Base-by-base conservation (phyloP, 1,140 invertebrate genomes). In the Scylla paramamosain region DNA sequence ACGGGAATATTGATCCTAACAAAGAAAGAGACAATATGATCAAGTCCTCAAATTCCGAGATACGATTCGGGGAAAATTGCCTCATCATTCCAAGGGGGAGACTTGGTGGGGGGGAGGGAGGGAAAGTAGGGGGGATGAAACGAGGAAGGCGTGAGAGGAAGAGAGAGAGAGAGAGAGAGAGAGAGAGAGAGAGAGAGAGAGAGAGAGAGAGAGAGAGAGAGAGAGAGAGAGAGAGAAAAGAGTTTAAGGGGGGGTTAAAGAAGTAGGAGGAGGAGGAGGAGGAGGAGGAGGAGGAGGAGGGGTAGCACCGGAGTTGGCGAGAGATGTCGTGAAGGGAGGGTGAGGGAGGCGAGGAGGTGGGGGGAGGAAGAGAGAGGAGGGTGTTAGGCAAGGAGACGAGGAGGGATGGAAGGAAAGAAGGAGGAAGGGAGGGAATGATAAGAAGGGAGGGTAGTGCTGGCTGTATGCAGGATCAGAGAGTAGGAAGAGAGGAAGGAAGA, bases 1-100 rank as follows among this genome's bases (percentile, higher is more conserved):
- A 95, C 91, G 59, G 52, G 83, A 93, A 95, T 95, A 95, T 95
- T 95, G 94, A 95, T 95, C 94, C 91, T 83, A 67, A 93, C 91
- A 93, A 92, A 95, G 94, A 93, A 92, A 91, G 94, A 95, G 94
- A 95, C 94, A 92, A 91, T 92, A 95, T 95, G 94, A 95, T 95
- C 94, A 95, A 95, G 94, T 88, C 89, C 86, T 95, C 94, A 95
- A 95, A 95, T 95, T 95, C 84, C 91, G 91, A 89, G 91, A 95
- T 95, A 95, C 91, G 94, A 95, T 92, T 95, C 94, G 48, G 91
- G 84, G 83, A 95, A 95, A 95, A 95, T 95, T 95, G 91, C 94
- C 94, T 88, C 94, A 95, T 95, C 94, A 95, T 95, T 95, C 94
- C 83, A 95, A 93, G 83, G 91, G 83, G 91, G 83, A 46, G 84